phyloP scores from a whole-genome alignment of 1,140 invertebrate species.

The Saccostrea glomerata region DNA sequence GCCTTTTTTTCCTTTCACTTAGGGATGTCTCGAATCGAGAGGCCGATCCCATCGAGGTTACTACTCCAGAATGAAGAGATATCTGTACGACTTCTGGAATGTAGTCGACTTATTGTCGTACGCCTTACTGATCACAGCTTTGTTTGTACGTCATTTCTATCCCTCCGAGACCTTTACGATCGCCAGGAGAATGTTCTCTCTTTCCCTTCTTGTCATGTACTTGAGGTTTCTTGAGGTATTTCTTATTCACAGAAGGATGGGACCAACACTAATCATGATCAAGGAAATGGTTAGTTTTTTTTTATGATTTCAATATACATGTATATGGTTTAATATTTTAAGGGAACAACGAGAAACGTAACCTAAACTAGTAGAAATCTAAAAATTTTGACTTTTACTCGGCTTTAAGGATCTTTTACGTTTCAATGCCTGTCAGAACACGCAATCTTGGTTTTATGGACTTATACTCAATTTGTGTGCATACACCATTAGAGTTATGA shows the following conservation, averaged over 20 bases:
- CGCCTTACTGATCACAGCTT: conserved; percentile 9
- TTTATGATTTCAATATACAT: too few species aligned
- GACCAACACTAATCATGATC: conserved; percentile 53
- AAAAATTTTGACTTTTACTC: too few species aligned
- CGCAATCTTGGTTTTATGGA: too few species aligned
- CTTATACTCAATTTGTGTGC: too few species aligned
- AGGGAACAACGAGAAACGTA: too few species aligned
- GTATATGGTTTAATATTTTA: too few species aligned
- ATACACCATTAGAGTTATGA: too few species aligned
- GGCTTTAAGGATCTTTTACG: too few species aligned
- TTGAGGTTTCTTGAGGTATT: conserved; percentile 48
- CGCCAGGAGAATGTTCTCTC: conserved; percentile 46
- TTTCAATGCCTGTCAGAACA: too few species aligned
- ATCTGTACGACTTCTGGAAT: conserved; percentile 56
- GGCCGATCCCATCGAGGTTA: conserved; percentile 14
- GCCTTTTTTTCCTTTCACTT: not conserved
- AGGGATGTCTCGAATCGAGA: not conserved
- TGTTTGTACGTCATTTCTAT: conserved; percentile 36
- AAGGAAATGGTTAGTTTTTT: conserved; percentile 47
- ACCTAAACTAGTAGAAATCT: too few species aligned
- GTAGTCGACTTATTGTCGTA: conserved; percentile 45
- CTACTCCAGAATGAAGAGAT: conserved; percentile 38
- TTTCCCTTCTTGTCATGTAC: conserved; percentile 46
- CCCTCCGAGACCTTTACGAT: not conserved
- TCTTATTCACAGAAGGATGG: conserved; percentile 39